These are phyloP conservation scores for Dryoscopus gambensis DNA, from an alignment of 2,113 vertebrate genomes.

Conservation along the genomic window DNA sequence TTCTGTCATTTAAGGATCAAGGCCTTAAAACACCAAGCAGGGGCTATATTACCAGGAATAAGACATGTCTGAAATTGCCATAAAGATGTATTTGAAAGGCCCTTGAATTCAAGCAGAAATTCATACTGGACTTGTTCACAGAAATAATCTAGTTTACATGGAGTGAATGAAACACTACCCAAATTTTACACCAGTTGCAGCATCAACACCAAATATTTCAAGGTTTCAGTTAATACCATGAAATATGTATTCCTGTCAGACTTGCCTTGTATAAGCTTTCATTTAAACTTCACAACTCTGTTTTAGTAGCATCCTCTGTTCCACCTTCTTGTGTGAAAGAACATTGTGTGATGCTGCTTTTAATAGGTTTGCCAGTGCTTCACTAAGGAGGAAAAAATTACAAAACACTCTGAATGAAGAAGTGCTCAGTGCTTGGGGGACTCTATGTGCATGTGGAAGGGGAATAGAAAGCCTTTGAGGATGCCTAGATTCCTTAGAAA, in stretches of 20 bases:
- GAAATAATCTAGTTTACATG: neutral
- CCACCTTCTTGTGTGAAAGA: neutral
- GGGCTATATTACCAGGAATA: neutral
- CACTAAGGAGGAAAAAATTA: neutral
- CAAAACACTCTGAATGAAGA: slow-evolving; percentile 8
- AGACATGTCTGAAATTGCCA: neutral
- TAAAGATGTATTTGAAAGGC: neutral
- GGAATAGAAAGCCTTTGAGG: neutral
- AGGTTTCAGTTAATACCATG: neutral
- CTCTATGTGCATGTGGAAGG: accelerated
- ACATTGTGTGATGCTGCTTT: neutral
- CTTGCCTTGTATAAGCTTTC: neutral
- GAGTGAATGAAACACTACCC: neutral
- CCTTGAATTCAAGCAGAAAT: neutral
- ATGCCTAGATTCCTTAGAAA: neutral
- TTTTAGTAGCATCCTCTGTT: neutral
- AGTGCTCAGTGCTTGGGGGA: neutral
- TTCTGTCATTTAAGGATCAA: neutral
- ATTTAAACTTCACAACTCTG: neutral
- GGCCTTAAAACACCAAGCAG: neutral
- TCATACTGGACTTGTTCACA: neutral
- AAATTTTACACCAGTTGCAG: neutral
- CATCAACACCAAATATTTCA: neutral
- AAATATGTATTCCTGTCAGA: neutral
- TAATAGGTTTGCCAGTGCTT: neutral